A percentile compares a stretch with the other conserved stretches of the same genome.
phyloP scores from a whole-genome alignment of 2,113 vertebrate species.

The Bubo scandiacus region DNA sequence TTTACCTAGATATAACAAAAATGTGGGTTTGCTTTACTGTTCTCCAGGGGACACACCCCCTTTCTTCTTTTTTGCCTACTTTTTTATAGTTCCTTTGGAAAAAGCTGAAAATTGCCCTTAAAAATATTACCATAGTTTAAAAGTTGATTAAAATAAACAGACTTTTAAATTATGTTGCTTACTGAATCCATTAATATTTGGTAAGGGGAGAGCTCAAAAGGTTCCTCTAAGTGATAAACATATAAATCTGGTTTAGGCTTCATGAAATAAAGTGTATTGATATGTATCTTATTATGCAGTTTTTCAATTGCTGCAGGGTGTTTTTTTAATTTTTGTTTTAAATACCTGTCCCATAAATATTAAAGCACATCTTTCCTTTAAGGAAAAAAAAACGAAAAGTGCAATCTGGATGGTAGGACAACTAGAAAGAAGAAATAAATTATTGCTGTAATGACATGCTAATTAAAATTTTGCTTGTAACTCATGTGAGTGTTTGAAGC shows the following conservation, averaged over 20 bases:
- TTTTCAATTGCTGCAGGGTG: neutral
- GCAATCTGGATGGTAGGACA: conserved; percentile 79
- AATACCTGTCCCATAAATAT: conserved; percentile 59
- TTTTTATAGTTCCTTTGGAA: neutral
- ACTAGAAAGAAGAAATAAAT: conserved; percentile 89
- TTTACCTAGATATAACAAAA: neutral
- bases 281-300: neutral
- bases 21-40: neutral
- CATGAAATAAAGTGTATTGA: neutral
- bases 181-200: neutral
- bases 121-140: neutral
- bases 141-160: neutral
- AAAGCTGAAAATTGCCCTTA: neutral
- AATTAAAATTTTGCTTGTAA: conserved; percentile 99
- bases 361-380: conserved; percentile 12
- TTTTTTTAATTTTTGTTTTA: neutral
- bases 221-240: neutral
- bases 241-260: neutral
- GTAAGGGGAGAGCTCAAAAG: neutral
- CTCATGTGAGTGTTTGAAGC: conserved; percentile 93
- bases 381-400: conserved; percentile 38
- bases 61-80: neutral
- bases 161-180: neutral
- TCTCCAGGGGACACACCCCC: neutral
- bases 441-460: conserved; percentile 90